Base-by-base conservation (phyloP, 2,888 invertebrate species). In the Diaphora mendica region DNA sequence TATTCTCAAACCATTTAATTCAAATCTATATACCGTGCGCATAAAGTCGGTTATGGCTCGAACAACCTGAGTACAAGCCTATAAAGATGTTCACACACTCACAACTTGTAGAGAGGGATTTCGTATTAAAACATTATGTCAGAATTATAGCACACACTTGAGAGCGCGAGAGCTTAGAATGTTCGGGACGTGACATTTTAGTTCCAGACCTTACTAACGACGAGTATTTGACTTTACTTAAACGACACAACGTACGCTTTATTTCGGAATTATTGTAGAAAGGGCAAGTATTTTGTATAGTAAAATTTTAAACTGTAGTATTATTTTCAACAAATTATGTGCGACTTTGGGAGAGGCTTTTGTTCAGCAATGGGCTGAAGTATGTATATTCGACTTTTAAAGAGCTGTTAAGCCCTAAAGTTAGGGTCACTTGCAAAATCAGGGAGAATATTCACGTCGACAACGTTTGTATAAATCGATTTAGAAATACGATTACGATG, bases 131-230 rank as follows among this genome's bases (percentile, higher is more conserved):
- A 88, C 89, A 89, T 90, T 90, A 88, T 87, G 88, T 86, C 87
- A 82, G 87, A 89, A 89, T 89, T 88, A 89, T 86, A 85, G 88
- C 86, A 85, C 85, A 86, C 82, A 86, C 89, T 89, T 85, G 83
- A 85, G 85, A 79, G 77, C 79, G 79, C 81, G 86, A 79, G 80
- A 81, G 85, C 87, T 88, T 87, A 86, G 89, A 91, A 90, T 88
- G 90, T 90, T 87, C 79, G 87, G 88, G 86, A 91, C 92, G 92
- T 92, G 92, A 91, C 90, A 87, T 91, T 91, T 89, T 88, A 89
- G 90, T 87, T 85, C 75, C 82, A 86, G 83, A 85, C 86, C 88
- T 84, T 87, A 88, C 89, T 90, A 90, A 90, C 88, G 87, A 86
- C 88, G 82, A 88, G 88, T 87, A 90, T 89, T 86, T 85, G 85